Base-by-base conservation (phyloP, 2,888 invertebrate genomes). In the Endotricha flammealis region DNA sequence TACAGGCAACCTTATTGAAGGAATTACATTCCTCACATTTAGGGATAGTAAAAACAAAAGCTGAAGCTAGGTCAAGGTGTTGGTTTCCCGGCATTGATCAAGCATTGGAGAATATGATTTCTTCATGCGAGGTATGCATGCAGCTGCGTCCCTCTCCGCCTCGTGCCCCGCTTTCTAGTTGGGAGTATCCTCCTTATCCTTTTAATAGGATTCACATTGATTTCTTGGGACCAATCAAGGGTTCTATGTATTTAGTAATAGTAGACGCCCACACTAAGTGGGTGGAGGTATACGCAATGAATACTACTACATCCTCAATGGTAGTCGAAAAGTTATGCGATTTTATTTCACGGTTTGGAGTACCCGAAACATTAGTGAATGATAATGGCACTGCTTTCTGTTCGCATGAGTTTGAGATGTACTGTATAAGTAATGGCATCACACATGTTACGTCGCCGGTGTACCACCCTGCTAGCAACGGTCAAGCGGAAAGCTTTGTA, bases 31-130 rank as follows among this genome's bases (percentile, higher is more conserved):
- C n/a, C 6, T 45, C 49, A 2, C 53, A 57, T 42, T 36, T 52
- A 11, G 56, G 55, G 1, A 49, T 55, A 8, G 47, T 50, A 0
- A 55, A 54, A 38, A 50, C 38, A 2, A 55, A 55, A 36, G 43
- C 49, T 4, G 53, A 51, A 33, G 50, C 49, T 3, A 42, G 53
- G 0, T 29, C 41, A 2, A 23, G 52, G 2, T 38, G 54, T 13
- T 51, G 53, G 50, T 54, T 48, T 24, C 50, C 53, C 14, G 43
- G 39, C 9, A 33, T 51, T 8, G 47, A 48, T 25, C 25, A 28
- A n/a, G 34, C 27, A 11, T 11, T 46, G 6, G 43, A 49, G 32
- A 11, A 22, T 4, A 37, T 45, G 40, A 39, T 43, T 31, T 20
- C 20, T 3, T 32, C 39, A 8, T 46, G 48, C 22, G 39, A 33